Percentiles rank a stretch among this genome's conserved stretches.
Conservation (phyloP, 2,797 vertebrate species). For the Novumbra hubbsi region DNA sequence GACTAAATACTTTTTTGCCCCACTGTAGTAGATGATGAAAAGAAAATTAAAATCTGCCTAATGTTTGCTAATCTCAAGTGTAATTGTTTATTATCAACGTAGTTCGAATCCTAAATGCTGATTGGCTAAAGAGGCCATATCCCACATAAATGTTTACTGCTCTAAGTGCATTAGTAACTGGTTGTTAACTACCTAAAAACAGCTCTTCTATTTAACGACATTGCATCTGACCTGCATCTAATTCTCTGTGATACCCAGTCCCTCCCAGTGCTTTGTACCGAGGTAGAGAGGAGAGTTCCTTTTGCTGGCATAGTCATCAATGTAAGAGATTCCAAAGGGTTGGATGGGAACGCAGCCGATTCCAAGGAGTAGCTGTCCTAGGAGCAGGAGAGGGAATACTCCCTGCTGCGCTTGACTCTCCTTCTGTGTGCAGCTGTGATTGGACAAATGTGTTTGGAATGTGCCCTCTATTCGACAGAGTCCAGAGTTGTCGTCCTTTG, state of each 20-base stretch:
- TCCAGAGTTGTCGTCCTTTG: constrained; percentile 47
- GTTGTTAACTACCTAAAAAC: too few relatives aligned
- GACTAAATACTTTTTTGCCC: too few relatives aligned
- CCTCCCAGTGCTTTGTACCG: constrained; percentile 69
- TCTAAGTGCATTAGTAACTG: too few relatives aligned
- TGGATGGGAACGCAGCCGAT: constrained; percentile 89
- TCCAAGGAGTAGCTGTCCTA: constrained; percentile 86
- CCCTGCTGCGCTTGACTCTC: constrained; percentile 44
- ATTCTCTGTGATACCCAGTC: neutral
- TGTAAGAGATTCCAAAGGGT: constrained; percentile 95
- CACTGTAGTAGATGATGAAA: neutral
- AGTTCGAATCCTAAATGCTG: too few relatives aligned
- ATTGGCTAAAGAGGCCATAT: too few relatives aligned
- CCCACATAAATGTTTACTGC: too few relatives aligned
- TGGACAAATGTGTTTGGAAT: constrained; percentile 7
- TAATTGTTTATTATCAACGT: too few relatives aligned
- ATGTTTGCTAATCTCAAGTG: neutral
- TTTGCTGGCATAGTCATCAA: constrained; percentile 86
- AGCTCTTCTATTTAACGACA: neutral
- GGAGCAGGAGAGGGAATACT: constrained; percentile 80
- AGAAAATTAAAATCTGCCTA: neutral
- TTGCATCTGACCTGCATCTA: neutral
- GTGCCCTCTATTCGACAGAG: constrained; percentile 53
- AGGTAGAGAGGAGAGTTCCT: constrained; percentile 91
- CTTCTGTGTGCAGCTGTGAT: constrained; percentile 58